These are phyloP conservation scores for Holothuria leucospilota DNA, from an alignment of 53 echinoderm and acorn worm genomes.

Conservation along the genomic window DNA sequence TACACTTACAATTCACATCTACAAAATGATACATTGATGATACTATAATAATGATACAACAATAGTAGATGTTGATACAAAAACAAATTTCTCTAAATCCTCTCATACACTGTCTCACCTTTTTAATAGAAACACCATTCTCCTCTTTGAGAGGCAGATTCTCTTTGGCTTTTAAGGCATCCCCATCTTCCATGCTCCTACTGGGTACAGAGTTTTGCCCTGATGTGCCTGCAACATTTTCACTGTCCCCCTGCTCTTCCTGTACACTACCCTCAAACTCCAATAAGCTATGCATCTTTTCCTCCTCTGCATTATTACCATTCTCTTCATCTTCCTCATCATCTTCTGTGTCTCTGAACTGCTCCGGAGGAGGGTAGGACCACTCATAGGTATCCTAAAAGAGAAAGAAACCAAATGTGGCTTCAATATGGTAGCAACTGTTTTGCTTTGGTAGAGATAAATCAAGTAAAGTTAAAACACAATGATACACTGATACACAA, in stretches of 20 bases:
- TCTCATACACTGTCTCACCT: not conserved
- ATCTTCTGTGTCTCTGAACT: constrained; percentile 33
- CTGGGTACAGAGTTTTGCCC: not conserved
- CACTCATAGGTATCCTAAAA: constrained; percentile 69
- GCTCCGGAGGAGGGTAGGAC: constrained; percentile 51
- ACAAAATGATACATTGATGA: too few species aligned
- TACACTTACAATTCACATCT: too few species aligned
- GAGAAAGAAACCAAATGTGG: not conserved
- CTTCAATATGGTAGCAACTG: too few species aligned
- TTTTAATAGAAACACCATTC: constrained; percentile 1
- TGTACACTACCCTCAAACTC: not conserved
- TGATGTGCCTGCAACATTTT: not conserved
- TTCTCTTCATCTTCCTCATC: constrained; percentile 36
- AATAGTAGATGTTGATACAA: too few species aligned
- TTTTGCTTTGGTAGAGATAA: too few species aligned
- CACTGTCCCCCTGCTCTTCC: not conserved
- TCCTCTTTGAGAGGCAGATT: constrained; percentile 23
- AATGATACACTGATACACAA: too few species aligned
- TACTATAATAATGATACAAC: too few species aligned
- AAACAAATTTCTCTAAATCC: too few species aligned
- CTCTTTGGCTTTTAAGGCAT: constrained; percentile 7
- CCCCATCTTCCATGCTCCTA: constrained; percentile 28
- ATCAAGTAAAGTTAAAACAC: too few species aligned
- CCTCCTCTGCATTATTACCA: constrained; percentile 20
- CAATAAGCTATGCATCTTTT: constrained; percentile 25